Percentiles rank a stretch among this genome's conserved stretches.
Conservation (phyloP, 2,797 vertebrate species). For the Garrulus glandarius region DNA sequence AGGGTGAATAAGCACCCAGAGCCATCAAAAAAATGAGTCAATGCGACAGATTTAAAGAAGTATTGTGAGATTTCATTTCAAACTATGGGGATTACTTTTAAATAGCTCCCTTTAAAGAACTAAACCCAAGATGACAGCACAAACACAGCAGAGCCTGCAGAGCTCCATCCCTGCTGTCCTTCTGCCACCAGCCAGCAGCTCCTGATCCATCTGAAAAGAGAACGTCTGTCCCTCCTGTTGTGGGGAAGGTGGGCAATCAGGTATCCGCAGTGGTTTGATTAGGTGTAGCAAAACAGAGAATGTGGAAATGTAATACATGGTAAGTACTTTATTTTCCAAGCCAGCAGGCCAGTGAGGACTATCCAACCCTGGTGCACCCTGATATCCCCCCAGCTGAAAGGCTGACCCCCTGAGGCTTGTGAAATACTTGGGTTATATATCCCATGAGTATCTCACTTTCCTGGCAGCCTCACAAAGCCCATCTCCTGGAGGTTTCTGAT, state of each 20-base stretch:
- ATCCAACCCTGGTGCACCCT: neutral
- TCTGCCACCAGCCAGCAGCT: neutral
- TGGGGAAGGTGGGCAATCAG: neutral
- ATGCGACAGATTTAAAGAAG: slow-evolving; percentile 52
- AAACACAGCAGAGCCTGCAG: neutral
- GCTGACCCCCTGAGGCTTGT: neutral
- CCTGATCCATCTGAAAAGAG: neutral
- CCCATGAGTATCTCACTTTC: neutral
- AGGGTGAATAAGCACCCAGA: slow-evolving; percentile 68
- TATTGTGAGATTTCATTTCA: slow-evolving; percentile 24
- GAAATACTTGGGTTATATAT: neutral
- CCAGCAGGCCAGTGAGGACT: neutral
- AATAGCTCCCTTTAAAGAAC: slow-evolving; percentile 13
- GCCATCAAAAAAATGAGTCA: slow-evolving; percentile 53
- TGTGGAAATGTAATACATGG: rapidly evolving
- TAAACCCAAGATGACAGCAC: neutral
- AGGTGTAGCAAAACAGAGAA: neutral
- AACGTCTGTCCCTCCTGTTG: neutral
- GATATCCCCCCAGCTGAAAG: neutral
- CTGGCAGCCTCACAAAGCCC: neutral
- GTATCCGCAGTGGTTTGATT: neutral
- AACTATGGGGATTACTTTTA: slow-evolving; percentile 36
- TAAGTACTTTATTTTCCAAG: neutral
- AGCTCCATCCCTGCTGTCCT: neutral
- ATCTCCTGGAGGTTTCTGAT: neutral